A percentile compares a stretch with the other conserved stretches of the same genome.
phyloP scores from a whole-genome alignment of 2,888 invertebrate species.

The Sussaba pulchella region DNA sequence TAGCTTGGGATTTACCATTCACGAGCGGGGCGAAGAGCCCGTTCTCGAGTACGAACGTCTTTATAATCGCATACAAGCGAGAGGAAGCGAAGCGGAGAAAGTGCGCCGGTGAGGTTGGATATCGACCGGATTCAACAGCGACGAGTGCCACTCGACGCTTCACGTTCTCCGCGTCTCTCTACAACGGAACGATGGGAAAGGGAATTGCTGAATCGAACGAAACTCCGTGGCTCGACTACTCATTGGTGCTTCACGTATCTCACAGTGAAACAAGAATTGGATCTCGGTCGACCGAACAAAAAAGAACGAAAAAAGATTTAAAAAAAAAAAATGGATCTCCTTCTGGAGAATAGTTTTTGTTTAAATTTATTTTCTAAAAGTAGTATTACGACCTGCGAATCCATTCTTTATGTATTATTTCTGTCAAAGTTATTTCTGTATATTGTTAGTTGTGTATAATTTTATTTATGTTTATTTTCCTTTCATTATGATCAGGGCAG shows the following conservation, averaged over 20 bases:
- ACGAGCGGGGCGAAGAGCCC: slow-evolving; percentile 22
- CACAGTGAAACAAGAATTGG: slow-evolving; percentile 10
- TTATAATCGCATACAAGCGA: slow-evolving; percentile 30
- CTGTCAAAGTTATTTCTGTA: no score
- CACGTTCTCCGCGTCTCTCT: slow-evolving; percentile 22
- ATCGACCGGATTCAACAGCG: slow-evolving; percentile 54
- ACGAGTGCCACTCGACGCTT: slow-evolving; percentile 39
- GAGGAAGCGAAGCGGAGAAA: slow-evolving; percentile 19
- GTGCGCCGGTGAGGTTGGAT: slow-evolving; percentile 34
- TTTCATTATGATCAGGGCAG: no score
- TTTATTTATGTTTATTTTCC: no score
- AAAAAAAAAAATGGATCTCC: not conserved
- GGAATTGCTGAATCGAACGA: slow-evolving; percentile 48
- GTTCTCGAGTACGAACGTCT: slow-evolving; percentile 42
- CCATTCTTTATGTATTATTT: not conserved
- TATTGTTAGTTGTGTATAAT: no score
- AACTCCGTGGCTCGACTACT: slow-evolving; percentile 4
- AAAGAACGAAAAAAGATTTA: not conserved
- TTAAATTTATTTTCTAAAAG: not conserved
- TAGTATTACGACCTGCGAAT: not conserved
- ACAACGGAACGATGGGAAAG: slow-evolving; percentile 19
- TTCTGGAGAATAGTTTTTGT: not conserved
- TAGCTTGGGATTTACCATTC: slow-evolving; percentile 48
- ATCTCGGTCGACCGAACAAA: not conserved
- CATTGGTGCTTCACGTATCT: not conserved